A percentile compares a stretch with the other conserved stretches of the same genome.
Conservation (phyloP, 2,113 vertebrate genomes). For the Shinisaurus crocodilurus region DNA sequence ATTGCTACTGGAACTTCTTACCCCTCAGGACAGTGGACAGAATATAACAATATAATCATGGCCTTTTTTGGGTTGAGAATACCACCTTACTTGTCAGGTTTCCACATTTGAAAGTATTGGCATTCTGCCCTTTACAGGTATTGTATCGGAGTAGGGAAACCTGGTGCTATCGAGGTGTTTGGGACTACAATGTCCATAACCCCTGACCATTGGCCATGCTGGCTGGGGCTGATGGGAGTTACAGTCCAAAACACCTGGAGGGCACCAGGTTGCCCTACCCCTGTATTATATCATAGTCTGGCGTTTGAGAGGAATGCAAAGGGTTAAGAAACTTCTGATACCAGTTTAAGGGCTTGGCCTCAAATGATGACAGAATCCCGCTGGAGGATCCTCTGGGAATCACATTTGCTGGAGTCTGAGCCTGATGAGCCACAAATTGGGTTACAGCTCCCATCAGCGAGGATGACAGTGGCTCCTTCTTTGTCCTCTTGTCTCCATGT, state of each 20-base stretch:
- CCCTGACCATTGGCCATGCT: too few species aligned
- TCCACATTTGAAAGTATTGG: background rate
- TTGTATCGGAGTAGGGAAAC: too few species aligned
- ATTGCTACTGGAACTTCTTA: too few species aligned
- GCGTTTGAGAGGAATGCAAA: background rate
- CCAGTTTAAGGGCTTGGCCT: background rate
- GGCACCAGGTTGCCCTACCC: background rate
- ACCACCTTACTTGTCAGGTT: background rate
- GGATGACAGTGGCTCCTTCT: background rate
- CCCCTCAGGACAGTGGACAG: too few species aligned
- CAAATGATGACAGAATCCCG: background rate
- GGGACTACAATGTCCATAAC: too few species aligned
- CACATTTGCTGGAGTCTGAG: too few species aligned
- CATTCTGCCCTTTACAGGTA: too few species aligned
- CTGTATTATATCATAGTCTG: background rate
- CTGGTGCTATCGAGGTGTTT: too few species aligned
- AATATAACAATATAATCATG: background rate
- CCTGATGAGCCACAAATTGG: background rate
- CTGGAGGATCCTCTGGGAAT: background rate
- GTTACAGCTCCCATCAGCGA: background rate
- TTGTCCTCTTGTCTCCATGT: background rate
- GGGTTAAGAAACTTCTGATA: background rate
- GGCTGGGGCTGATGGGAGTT: background rate
- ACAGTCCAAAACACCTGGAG: background rate
- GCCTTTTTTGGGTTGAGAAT: background rate